Conservation (phyloP, 2,888 invertebrate genomes). For the Esperia sulphurella region DNA sequence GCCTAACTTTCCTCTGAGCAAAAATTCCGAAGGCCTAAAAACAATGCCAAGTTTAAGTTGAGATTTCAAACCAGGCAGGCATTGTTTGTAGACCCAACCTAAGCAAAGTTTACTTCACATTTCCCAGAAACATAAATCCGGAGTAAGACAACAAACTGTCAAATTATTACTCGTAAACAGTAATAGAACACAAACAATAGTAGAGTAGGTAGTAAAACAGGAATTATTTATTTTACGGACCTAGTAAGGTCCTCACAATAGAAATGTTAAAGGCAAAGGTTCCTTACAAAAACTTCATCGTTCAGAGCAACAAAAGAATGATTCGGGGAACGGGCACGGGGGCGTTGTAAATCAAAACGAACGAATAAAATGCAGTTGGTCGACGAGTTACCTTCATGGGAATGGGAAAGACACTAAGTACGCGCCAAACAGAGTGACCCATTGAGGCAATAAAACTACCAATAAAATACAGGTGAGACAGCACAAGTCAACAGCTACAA, state of each 20-base stretch:
- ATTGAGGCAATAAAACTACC: too few species aligned
- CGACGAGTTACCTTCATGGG: constrained; percentile 3
- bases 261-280: constrained; percentile 61
- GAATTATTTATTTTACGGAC: constrained; percentile 65
- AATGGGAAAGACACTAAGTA: neutral
- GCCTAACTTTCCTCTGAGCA: too few species aligned
- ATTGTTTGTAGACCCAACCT: neutral
- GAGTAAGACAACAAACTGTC: constrained; percentile 4
- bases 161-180: constrained; percentile 17
- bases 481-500: too few species aligned
- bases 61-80: too few species aligned
- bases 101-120: neutral
- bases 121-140: neutral
- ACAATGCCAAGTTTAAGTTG: too few species aligned
- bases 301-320: constrained; percentile 57
- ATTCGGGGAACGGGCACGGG: constrained; percentile 52
- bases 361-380: constrained; percentile 46
- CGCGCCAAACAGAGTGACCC: too few species aligned
- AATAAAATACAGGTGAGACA: too few species aligned
- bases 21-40: too few species aligned
- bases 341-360: constrained; percentile 55
- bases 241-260: constrained; percentile 48
- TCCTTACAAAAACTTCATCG: constrained; percentile 59
- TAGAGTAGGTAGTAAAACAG: constrained; percentile 45
- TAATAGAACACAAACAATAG: constrained; percentile 45